phyloP scores from a whole-genome alignment of 2,113 vertebrate genomes.

The Ptilonorhynchus violaceus region DNA sequence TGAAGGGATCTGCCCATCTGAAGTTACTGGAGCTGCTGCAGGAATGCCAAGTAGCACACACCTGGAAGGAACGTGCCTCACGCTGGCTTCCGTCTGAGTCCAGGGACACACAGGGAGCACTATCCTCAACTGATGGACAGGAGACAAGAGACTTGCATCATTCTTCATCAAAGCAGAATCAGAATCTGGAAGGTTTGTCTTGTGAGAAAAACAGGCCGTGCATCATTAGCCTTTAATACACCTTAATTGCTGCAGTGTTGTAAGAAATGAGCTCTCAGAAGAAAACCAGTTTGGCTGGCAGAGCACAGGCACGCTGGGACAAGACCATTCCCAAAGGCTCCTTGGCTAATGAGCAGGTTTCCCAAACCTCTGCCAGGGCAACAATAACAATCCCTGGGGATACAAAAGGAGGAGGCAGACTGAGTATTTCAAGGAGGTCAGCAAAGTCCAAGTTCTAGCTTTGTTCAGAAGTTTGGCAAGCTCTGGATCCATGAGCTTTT shows the following conservation, averaged over 20 bases:
- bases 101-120: accelerated
- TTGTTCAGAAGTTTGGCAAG: not conserved
- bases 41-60: not conserved
- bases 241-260: not conserved
- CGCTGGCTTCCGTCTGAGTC: not conserved
- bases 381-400: not conserved
- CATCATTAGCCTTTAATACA: not conserved
- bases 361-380: not conserved
- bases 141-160: not conserved
- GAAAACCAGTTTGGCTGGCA: conserved; percentile 7
- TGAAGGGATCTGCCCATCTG: not conserved
- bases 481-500: not conserved
- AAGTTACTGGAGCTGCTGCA: not conserved
- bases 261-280: not conserved
- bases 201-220: not conserved
- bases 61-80: not conserved
- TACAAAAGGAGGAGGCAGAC: not conserved
- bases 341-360: not conserved
- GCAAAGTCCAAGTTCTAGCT: not conserved
- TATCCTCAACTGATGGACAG: not conserved
- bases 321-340: not conserved
- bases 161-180: not conserved
- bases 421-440: not conserved
- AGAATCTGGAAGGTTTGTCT: not conserved
- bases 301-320: not conserved